Evolutionary conservation across 1,140 invertebrate species (phyloP), one percentile per base, ranked within the genome.

Genomic region (Scaptomyza graminum): DNA sequence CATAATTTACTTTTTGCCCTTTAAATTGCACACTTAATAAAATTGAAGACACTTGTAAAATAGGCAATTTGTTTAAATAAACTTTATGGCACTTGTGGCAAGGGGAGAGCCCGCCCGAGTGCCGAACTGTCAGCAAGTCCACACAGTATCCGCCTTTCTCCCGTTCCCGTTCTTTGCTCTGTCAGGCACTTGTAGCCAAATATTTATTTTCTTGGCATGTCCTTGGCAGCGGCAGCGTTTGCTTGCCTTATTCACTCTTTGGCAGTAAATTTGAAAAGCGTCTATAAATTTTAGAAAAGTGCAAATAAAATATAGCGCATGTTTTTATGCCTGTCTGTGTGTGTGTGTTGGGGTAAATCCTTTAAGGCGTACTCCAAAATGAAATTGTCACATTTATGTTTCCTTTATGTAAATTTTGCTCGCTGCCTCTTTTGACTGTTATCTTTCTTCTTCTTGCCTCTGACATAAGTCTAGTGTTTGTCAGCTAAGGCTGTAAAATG

Each of bases 51-150:
- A 83, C 83, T 87, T 87, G 77, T 87, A 87, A 87, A 89, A 87
- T 88, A 80, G 83, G 83, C 83, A 87, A 87, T 87, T 87, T 87
- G 83, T 87, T 87, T 87, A 87, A 87, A 87, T 88, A 88, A 87
- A 87, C 83, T 87, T 87, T 88, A 87, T 87, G 83, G 83, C 83
- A 81, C 81, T 85, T 55, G 78, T 71, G 59, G 64, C 73, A 50
- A 51, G 60, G 43, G 59, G 51, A 31, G 9, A n/a, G n/a, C n/a
- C n/a, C n/a, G 31, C 7, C 50, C 49, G 60, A 51, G 46, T 54
- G 28, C 39, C 39, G 31, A 55, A 49, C 69, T 43, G 52, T 74
- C 65, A 61, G 67, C 28, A 51, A 54, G 50, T 47, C 49, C 13
- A 41, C n/a, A 41, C n/a, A 41, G 5, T 28, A 34, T 8, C 31